Conservation (phyloP, 2,797 vertebrate species). For the Hoplostethus mediterraneus region DNA sequence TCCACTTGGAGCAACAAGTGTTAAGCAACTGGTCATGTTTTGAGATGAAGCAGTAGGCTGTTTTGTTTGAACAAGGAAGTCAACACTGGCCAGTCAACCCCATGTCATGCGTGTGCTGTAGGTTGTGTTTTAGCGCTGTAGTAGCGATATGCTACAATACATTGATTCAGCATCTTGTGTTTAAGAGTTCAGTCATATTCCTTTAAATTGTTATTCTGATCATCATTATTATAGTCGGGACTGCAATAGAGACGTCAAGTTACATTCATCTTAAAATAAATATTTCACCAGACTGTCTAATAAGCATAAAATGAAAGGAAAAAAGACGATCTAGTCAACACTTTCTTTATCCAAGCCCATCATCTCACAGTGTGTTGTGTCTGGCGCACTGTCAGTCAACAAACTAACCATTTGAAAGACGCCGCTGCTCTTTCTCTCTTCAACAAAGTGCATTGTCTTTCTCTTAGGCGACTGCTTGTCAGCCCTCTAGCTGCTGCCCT, state of each 20-base stretch:
- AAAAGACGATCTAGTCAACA: not conserved
- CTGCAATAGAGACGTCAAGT: not conserved
- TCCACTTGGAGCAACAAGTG: slow-evolving; percentile 13
- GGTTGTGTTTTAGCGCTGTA: not conserved
- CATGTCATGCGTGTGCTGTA: slow-evolving; percentile 8
- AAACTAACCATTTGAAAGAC: slow-evolving; percentile 22
- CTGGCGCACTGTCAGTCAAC: slow-evolving; percentile 1
- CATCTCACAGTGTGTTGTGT: slow-evolving; percentile 29
- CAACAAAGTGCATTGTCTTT: slow-evolving; percentile 43
- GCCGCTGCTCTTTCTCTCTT: slow-evolving; percentile 1
- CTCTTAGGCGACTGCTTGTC: slow-evolving; percentile 21
- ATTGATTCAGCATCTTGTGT: not conserved
- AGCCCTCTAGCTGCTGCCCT: slow-evolving; percentile 14
- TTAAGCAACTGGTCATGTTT: slow-evolving; percentile 22
- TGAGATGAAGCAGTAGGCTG: too few relatives aligned
- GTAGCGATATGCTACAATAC: not conserved
- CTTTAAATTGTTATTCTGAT: not conserved
- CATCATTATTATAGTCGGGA: too few relatives aligned
- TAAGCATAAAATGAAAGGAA: not conserved
- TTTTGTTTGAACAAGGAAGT: slow-evolving; percentile 19
- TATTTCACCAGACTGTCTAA: not conserved
- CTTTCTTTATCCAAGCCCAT: not conserved
- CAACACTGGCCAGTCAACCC: not conserved
- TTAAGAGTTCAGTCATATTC: not conserved
- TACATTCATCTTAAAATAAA: slow-evolving; percentile 17